Evolutionary conservation across 2,113 vertebrate genomes (phyloP).

Genomic region (Alces alces): DNA sequence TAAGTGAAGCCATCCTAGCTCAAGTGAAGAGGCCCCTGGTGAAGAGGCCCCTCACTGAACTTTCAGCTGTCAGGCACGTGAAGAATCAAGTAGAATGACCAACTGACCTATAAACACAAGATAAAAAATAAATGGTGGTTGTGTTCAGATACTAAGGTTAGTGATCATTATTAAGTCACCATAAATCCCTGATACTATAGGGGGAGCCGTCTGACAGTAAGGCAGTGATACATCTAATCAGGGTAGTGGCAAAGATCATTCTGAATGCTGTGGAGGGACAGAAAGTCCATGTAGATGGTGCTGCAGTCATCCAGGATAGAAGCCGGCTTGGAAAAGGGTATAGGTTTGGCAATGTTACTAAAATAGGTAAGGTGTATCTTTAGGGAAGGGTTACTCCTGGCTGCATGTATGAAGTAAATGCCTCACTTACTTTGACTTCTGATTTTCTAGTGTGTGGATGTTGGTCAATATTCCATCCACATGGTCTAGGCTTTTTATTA

Average conservation of each 20-base stretch:
- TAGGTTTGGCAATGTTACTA: background rate
- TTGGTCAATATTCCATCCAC: background rate
- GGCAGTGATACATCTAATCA: background rate
- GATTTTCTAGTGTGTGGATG: background rate
- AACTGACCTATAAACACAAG: background rate
- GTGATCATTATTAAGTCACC: background rate
- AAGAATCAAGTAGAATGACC: background rate
- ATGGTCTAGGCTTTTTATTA: background rate
- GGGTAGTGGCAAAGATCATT: background rate
- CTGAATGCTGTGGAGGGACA: background rate
- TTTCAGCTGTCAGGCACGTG: background rate
- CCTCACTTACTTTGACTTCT: conserved; percentile 12
- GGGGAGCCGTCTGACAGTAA: background rate
- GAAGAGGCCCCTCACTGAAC: background rate
- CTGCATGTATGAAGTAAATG: background rate
- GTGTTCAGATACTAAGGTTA: background rate
- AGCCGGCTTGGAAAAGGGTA: background rate
- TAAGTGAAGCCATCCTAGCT: background rate
- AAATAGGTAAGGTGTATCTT: background rate
- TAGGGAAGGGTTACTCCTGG: background rate
- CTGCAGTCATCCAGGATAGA: background rate
- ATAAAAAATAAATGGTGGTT: background rate
- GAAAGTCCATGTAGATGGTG: background rate
- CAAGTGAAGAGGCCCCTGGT: background rate
- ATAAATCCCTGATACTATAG: background rate